Conservation (phyloP, 2,797 vertebrate species). For the Sciurus carolinensis region DNA sequence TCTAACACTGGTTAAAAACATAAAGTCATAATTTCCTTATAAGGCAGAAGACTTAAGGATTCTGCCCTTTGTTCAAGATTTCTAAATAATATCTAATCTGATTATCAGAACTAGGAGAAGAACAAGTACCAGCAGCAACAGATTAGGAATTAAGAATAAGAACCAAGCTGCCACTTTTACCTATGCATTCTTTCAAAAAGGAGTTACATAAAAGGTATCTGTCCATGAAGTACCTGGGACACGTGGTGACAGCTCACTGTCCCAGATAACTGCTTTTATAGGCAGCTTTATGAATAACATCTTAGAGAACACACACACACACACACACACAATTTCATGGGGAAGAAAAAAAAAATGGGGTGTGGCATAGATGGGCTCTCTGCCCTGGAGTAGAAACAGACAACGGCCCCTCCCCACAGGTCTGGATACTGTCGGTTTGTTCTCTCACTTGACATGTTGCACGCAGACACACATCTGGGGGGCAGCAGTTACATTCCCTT, state of each 20-base stretch:
- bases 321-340: background rate
- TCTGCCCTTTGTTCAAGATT: background rate
- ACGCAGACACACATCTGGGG: background rate
- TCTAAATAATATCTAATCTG: too few species aligned
- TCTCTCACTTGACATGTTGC: fast-evolving
- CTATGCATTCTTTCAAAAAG: fast-evolving
- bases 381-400: background rate
- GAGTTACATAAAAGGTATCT: fast-evolving
- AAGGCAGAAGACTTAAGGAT: fast-evolving
- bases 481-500: fast-evolving
- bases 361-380: background rate
- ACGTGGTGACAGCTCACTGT: fast-evolving
- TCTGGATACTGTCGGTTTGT: too few species aligned
- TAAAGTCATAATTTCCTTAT: fast-evolving
- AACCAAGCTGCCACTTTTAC: fast-evolving
- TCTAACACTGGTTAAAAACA: fast-evolving
- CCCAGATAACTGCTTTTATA: fast-evolving
- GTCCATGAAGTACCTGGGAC: fast-evolving
- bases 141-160: fast-evolving
- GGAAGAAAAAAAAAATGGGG: background rate
- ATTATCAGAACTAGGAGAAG: fast-evolving
- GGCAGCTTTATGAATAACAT: background rate
- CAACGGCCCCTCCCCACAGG: background rate
- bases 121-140: too few species aligned
- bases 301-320: background rate